Percentiles rank a stretch among this genome's conserved stretches.
Evolutionary conservation across 2,113 vertebrate species (phyloP).

Genomic region (Anhinga anhinga): DNA sequence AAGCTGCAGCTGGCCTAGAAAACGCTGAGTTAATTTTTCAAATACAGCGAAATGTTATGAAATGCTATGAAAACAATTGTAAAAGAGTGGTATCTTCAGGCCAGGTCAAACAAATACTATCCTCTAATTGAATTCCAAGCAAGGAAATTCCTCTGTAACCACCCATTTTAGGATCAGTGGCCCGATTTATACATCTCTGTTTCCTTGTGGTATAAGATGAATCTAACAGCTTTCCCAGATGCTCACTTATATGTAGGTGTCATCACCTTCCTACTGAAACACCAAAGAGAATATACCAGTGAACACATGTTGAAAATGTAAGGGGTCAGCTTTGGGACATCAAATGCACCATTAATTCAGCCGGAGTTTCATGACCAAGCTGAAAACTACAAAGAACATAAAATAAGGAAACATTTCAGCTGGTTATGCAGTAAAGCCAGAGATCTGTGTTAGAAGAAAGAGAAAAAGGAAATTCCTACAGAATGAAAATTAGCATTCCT

Average conservation of each 20-base stretch:
- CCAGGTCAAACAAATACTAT: not conserved
- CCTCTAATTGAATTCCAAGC: not conserved
- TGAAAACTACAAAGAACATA: not conserved
- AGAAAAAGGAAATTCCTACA: not conserved
- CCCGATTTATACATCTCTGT: not conserved
- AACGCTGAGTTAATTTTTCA: not conserved
- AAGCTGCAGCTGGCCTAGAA: not conserved
- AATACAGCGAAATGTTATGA: not conserved
- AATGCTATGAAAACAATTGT: not conserved
- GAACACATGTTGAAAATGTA: not conserved
- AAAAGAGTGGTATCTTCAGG: not conserved
- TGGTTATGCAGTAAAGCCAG: not conserved
- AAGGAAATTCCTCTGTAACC: not conserved
- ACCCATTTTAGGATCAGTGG: not conserved
- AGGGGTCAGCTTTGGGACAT: not conserved
- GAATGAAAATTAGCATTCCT: not conserved
- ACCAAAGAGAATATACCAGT: not conserved
- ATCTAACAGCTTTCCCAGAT: not conserved
- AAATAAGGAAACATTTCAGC: not conserved
- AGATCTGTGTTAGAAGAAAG: not conserved
- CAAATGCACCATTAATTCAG: not conserved
- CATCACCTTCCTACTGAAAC: not conserved
- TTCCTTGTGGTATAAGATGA: not conserved
- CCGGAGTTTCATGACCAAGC: not conserved
- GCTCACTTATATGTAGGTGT: not conserved